These are phyloP conservation scores for Aleadryas rufinucha DNA, from an alignment of 2,113 vertebrate species.

Conservation along the genomic window DNA sequence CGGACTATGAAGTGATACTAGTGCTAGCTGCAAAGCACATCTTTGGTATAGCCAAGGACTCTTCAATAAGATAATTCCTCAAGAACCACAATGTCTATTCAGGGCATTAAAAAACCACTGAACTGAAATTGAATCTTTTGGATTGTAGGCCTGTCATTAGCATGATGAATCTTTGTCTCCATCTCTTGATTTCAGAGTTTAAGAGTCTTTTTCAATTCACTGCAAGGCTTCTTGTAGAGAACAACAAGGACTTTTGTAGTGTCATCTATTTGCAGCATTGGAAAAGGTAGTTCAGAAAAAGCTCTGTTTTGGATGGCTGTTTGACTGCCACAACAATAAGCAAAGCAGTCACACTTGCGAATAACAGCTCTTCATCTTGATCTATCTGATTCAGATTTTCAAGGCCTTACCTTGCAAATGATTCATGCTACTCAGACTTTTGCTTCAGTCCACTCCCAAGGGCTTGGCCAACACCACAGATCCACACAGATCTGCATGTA, in stretches of 20 bases:
- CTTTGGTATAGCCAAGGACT: neutral
- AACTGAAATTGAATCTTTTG: neutral
- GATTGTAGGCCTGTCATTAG: neutral
- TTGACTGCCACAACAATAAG: neutral
- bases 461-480: neutral
- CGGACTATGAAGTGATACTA: neutral
- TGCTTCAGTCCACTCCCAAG: neutral
- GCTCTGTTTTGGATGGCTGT: neutral
- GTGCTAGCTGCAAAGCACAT: neutral
- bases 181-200: neutral
- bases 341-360: neutral
- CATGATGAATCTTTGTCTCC: neutral
- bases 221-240: neutral
- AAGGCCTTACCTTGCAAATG: neutral
- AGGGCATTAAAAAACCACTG: neutral
- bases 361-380: neutral
- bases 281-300: neutral
- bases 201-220: neutral
- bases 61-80: neutral
- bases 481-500: neutral
- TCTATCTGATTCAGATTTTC: neutral
- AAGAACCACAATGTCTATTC: neutral
- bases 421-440: neutral
- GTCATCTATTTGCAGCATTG: neutral
- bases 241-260: neutral